phyloP scores from a whole-genome alignment of 2,888 invertebrate genomes.

The Furcula furcula region DNA sequence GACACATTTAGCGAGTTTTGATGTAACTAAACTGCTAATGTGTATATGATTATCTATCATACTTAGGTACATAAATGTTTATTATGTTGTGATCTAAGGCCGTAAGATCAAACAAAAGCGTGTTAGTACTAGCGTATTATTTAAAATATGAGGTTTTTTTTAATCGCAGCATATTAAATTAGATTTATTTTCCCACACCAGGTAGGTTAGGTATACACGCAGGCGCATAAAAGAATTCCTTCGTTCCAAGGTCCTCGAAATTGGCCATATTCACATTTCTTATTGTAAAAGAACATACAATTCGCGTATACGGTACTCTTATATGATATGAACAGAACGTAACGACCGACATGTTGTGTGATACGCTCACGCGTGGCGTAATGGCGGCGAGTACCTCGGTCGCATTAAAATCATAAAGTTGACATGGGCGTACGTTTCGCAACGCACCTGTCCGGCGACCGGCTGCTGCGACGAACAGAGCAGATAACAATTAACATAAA shows the following conservation, averaged over 20 bases:
- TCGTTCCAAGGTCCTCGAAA: conserved; percentile 27
- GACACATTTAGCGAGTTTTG: too few species aligned
- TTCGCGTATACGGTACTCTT: conserved; percentile 21
- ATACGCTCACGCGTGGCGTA: conserved; percentile 57
- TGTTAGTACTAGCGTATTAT: too few species aligned
- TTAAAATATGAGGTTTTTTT: too few species aligned
- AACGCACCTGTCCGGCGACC: conserved; percentile 54
- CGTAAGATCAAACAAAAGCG: too few species aligned
- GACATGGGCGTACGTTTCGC: conserved; percentile 54
- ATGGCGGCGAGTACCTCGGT: conserved; percentile 56
- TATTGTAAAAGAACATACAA: conserved; percentile 32
- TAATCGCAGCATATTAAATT: too few species aligned
- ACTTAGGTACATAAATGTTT: too few species aligned
- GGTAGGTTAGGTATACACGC: conserved; percentile 11
- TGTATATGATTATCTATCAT: too few species aligned
- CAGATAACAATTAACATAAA: too few species aligned
- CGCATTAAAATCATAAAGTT: conserved; percentile 64
- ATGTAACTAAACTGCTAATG: too few species aligned
- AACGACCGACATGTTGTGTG: conserved; percentile 52
- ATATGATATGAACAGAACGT: conserved; percentile 36
- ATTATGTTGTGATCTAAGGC: too few species aligned
- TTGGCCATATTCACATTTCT: conserved; percentile 29
- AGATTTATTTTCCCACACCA: too few species aligned
- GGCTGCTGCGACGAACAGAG: conserved; percentile 30
- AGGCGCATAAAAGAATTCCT: conserved; percentile 36